Conservation (phyloP, 2,113 vertebrate species). For the Chrysemys picta region DNA sequence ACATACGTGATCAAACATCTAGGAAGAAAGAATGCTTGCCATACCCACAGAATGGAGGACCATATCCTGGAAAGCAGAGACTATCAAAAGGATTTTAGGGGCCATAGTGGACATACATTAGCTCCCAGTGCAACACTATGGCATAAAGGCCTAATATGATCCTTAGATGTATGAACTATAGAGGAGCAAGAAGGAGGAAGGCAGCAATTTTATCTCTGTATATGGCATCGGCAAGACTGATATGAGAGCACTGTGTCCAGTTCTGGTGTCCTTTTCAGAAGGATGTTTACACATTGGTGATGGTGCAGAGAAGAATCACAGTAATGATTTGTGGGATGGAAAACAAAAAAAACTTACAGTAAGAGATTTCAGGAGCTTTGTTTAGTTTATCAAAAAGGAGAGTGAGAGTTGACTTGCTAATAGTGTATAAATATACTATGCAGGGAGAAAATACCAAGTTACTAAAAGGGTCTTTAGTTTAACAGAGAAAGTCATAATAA, state of each 20-base stretch:
- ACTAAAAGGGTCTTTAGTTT: not conserved
- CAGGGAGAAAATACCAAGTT: not conserved
- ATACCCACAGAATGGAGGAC: not conserved
- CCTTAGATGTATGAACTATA: not conserved
- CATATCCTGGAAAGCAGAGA: not conserved
- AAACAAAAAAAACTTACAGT: not conserved
- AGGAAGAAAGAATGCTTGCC: not conserved
- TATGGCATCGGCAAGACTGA: not conserved
- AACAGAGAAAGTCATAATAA: not conserved
- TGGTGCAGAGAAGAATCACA: not conserved
- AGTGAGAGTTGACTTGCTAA: not conserved
- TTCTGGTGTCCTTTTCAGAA: not conserved
- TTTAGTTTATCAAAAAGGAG: not conserved
- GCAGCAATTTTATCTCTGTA: not conserved
- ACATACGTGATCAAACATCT: not conserved
- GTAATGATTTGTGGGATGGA: not conserved
- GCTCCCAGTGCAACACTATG: not conserved
- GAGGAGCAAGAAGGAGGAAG: not conserved
- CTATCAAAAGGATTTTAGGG: not conserved
- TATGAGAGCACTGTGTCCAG: not conserved
- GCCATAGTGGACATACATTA: not conserved
- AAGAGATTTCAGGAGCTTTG: not conserved
- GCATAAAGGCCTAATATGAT: not conserved
- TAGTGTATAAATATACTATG: too few species aligned
- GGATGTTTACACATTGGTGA: not conserved